These are phyloP conservation scores for Carapus acus DNA, from an alignment of 2,797 vertebrate species.

Conservation along the genomic window DNA sequence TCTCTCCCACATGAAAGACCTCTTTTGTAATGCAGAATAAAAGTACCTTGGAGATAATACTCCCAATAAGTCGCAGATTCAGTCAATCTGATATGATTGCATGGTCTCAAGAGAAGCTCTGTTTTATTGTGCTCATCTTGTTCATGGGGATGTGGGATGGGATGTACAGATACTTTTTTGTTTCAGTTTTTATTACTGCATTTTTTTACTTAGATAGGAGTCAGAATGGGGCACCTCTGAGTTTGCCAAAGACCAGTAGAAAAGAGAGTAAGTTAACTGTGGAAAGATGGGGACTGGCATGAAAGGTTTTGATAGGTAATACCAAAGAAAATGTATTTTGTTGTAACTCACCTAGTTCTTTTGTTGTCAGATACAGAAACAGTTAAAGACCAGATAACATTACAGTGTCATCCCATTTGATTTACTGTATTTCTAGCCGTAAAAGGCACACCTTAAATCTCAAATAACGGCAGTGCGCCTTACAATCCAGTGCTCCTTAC, in stretches of 20 bases:
- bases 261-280: slow-evolving; percentile 28
- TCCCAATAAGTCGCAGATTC: slow-evolving; percentile 64
- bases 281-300: slow-evolving; percentile 30
- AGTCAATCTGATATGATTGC: slow-evolving; percentile 60
- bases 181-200: slow-evolving; percentile 41
- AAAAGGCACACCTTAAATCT: too few relatives aligned
- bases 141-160: slow-evolving; percentile 33
- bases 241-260: slow-evolving; percentile 19
- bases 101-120: slow-evolving; percentile 54
- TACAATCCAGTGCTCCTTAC: too few relatives aligned
- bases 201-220: too few relatives aligned
- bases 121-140: slow-evolving; percentile 55
- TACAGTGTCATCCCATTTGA: too few relatives aligned
- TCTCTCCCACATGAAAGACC: slow-evolving; percentile 70
- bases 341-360: background rate
- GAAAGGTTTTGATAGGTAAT: slow-evolving; percentile 12
- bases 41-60: slow-evolving; percentile 67
- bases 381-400: too few relatives aligned
- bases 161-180: too few relatives aligned
- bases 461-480: too few relatives aligned
- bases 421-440: too few relatives aligned
- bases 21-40: slow-evolving; percentile 72
- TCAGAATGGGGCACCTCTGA: too few relatives aligned
- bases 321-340: slow-evolving; percentile 11
- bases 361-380: background rate